A percentile compares a stretch with the other conserved stretches of the same genome.
phyloP scores from a whole-genome alignment of 2,113 vertebrate genomes.

The Ictalurus furcatus region DNA sequence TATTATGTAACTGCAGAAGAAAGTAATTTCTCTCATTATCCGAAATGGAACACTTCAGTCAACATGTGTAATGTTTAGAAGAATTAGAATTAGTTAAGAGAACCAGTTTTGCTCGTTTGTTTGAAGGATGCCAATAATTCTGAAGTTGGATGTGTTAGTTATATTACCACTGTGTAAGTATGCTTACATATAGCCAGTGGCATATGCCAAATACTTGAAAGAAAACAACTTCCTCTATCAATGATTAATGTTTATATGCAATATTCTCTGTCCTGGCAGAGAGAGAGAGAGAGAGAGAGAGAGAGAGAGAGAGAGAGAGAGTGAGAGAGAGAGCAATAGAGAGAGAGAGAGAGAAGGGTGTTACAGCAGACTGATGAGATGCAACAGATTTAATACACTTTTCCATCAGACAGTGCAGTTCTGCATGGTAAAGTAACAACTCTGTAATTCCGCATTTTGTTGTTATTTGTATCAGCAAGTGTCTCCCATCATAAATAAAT shows the following conservation, averaged over 20 bases:
- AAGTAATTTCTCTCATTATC: background rate
- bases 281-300: too few relatives aligned
- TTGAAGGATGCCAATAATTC: background rate
- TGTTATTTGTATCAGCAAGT: too few relatives aligned
- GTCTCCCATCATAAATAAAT: background rate
- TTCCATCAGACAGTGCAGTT: background rate
- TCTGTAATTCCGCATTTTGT: background rate
- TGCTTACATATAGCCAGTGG: background rate
- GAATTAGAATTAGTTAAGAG: background rate
- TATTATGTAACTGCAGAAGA: background rate
- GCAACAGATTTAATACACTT: background rate
- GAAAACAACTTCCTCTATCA: background rate
- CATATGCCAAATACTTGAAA: background rate
- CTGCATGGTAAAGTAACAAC: background rate
- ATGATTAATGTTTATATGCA: background rate
- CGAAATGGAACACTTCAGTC: background rate
- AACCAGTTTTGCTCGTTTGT: background rate
- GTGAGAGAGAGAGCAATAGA: too few relatives aligned
- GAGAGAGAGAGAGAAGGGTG: background rate
- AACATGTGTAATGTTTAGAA: background rate
- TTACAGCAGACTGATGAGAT: background rate
- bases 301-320: too few relatives aligned
- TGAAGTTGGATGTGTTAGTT: background rate
- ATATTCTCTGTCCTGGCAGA: background rate
- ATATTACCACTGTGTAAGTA: background rate